Percentiles rank a stretch among this genome's conserved stretches.
phyloP scores from a whole-genome alignment of 1,140 invertebrate species.

The Drosophila ambigua region DNA sequence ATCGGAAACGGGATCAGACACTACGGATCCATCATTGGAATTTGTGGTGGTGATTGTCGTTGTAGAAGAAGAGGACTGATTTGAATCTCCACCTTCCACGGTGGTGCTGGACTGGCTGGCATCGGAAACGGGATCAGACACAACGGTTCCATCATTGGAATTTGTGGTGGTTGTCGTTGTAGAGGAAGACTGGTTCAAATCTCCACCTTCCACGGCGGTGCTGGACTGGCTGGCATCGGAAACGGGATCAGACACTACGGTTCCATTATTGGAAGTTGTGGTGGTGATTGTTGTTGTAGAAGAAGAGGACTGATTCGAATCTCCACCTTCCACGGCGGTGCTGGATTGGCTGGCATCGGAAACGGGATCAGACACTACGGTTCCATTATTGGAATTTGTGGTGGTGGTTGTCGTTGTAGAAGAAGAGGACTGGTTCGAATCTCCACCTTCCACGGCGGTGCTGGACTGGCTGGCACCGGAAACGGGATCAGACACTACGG shows the following conservation, averaged over 20 bases:
- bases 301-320: conserved; percentile 3
- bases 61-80: conserved; percentile 5
- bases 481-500: background rate
- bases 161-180: background rate
- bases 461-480: background rate
- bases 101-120: background rate
- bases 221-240: background rate
- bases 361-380: background rate
- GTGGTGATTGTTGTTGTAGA: background rate
- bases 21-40: background rate
- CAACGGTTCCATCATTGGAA: background rate
- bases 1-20: background rate
- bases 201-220: background rate
- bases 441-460: background rate
- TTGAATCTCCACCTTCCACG: background rate
- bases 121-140: background rate
- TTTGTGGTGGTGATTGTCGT: conserved; percentile 12
- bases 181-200: background rate
- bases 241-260: background rate
- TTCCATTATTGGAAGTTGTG: background rate
- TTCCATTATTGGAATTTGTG: background rate
- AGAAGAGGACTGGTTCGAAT: conserved; percentile 11
- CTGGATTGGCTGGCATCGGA: background rate
- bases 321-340: background rate
- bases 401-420: conserved; percentile 14